Conservation (phyloP, 2,113 vertebrate species). For the Sphaerodactylus townsendi region DNA sequence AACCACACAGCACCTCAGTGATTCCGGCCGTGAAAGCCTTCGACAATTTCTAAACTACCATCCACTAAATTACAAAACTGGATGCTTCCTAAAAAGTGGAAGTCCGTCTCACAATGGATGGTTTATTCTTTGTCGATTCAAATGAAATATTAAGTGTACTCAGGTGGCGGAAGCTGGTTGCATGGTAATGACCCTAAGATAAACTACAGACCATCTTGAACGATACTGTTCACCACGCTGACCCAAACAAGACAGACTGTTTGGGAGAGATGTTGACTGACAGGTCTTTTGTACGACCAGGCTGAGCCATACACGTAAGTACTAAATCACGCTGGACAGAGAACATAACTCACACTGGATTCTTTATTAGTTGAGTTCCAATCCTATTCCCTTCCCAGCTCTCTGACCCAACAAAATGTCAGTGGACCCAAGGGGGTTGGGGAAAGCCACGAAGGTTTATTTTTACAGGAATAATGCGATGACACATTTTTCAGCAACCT, state of each 20-base stretch:
- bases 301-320: not conserved
- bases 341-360: not conserved
- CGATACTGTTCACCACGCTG: not conserved
- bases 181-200: not conserved
- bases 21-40: too few relatives aligned
- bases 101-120: not conserved
- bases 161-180: not conserved
- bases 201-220: not conserved
- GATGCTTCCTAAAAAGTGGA: not conserved
- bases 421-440: slow-evolving; percentile 42
- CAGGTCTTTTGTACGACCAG: not conserved
- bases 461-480: slow-evolving; percentile 65
- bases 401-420: slow-evolving; percentile 66
- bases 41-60: not conserved
- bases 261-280: not conserved
- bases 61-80: not conserved
- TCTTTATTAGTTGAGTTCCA: slow-evolving; percentile 55
- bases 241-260: not conserved
- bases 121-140: not conserved
- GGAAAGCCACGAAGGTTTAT: slow-evolving; percentile 44
- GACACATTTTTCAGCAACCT: slow-evolving; percentile 70
- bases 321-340: not conserved
- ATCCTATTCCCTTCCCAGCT: slow-evolving; percentile 44
- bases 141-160: not conserved
- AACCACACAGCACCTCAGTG: too few relatives aligned